A percentile compares a stretch with the other conserved stretches of the same genome.
Evolutionary conservation across 2,888 invertebrate genomes (phyloP).

Genomic region (Diplazon laetatorius): DNA sequence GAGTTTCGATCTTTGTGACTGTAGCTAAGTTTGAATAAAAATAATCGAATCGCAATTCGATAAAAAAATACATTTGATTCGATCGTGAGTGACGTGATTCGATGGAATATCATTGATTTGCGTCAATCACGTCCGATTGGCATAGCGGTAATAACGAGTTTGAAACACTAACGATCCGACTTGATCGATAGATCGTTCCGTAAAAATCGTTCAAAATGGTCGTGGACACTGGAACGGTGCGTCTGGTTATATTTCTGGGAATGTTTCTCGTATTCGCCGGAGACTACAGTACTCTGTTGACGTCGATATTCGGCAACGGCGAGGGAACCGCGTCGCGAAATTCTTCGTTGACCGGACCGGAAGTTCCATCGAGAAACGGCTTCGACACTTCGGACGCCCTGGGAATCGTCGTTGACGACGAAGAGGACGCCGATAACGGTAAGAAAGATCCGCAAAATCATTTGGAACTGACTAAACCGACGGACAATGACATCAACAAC

Average conservation of each 20-base stretch:
- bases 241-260: constrained; percentile 84
- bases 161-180: neutral
- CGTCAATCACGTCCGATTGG: too few species aligned
- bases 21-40: too few species aligned
- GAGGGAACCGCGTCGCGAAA: constrained; percentile 72
- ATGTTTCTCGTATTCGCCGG: constrained; percentile 84
- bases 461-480: constrained; percentile 28
- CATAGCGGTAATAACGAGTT: constrained; percentile 2
- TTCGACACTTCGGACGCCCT: constrained; percentile 78
- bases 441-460: constrained; percentile 75
- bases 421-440: constrained; percentile 83
- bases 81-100: neutral
- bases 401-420: constrained; percentile 64
- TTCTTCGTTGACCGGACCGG: constrained; percentile 63
- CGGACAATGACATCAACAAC: constrained; percentile 49
- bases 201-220: constrained; percentile 69
- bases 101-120: neutral
- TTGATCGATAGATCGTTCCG: neutral
- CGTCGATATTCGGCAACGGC: constrained; percentile 82
- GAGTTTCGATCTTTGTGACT: neutral
- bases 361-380: constrained; percentile 71
- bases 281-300: constrained; percentile 84
- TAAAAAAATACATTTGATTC: neutral
- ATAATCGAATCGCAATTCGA: neutral
- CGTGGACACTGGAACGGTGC: constrained; percentile 81